Percentiles rank a stretch among this genome's conserved stretches.
Evolutionary conservation across 1,140 invertebrate species (phyloP).

Genomic region (Ceratina australensis): DNA sequence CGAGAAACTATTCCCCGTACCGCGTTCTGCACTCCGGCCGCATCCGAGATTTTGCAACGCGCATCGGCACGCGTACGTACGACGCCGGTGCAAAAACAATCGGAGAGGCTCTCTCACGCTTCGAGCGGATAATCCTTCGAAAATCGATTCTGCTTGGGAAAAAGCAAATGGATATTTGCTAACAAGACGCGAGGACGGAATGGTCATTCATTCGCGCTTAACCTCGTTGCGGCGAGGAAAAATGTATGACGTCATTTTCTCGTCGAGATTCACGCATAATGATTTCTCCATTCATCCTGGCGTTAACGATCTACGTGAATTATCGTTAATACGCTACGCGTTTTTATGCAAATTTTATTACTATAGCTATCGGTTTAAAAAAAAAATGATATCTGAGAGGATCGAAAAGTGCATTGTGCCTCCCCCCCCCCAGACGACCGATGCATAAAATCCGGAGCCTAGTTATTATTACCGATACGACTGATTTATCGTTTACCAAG

Average conservation of each 20-base stretch:
- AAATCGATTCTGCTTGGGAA: conserved; percentile 29
- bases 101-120: conserved; percentile 34
- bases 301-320: too few relatives aligned
- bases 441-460: neutral
- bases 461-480: neutral
- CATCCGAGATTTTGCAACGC: conserved; percentile 56
- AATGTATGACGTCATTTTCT: conserved; percentile 3
- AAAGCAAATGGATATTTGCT: neutral
- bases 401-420: too few relatives aligned
- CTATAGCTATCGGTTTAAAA: too few relatives aligned
- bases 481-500: neutral
- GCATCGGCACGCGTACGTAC: conserved; percentile 2
- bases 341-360: too few relatives aligned
- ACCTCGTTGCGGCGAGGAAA: neutral
- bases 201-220: neutral
- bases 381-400: neutral
- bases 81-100: conserved; percentile 18
- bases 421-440: neutral
- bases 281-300: neutral
- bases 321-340: too few relatives aligned
- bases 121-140: conserved; percentile 30
- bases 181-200: neutral
- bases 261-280: neutral
- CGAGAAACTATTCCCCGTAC: conserved; percentile 53
- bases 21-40: conserved; percentile 54